These are phyloP conservation scores for Intellagama lesueurii DNA, from an alignment of 2,797 vertebrate species.

Conservation along the genomic window DNA sequence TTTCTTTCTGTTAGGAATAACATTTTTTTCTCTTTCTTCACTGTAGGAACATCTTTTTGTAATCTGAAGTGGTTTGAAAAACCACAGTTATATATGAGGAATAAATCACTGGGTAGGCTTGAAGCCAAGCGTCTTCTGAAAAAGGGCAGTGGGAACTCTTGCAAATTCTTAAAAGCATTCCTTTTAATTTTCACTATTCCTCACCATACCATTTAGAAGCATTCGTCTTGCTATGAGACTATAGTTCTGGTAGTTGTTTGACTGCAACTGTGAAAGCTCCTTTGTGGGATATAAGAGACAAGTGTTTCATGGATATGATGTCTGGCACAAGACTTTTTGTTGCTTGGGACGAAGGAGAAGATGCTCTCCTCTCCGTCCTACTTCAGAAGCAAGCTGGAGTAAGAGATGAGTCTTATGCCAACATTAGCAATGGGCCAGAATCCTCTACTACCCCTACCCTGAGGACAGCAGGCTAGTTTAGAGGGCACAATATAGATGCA, in stretches of 20 bases:
- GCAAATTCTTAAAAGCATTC: background rate
- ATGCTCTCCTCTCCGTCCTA: background rate
- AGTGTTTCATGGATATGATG: background rate
- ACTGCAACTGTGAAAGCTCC: slow-evolving; percentile 2
- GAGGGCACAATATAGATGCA: background rate
- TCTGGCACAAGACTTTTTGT: background rate
- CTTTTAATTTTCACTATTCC: background rate
- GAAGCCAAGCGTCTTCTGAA: background rate
- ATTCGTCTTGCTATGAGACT: background rate
- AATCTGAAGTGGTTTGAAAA: slow-evolving; percentile 10
- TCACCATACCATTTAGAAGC: background rate
- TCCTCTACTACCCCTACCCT: background rate
- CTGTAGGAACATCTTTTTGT: background rate
- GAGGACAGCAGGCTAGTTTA: background rate
- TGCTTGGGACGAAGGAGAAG: background rate
- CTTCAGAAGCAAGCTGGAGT: background rate
- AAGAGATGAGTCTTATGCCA: background rate
- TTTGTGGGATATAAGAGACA: background rate
- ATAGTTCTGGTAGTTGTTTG: background rate
- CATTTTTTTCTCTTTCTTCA: background rate
- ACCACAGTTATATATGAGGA: background rate
- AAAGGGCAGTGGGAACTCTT: background rate
- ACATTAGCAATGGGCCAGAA: background rate
- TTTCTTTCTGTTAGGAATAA: background rate
- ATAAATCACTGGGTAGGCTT: background rate